Conservation (phyloP, 1,140 invertebrate species). For the Pogonomyrmex barbatus region DNA sequence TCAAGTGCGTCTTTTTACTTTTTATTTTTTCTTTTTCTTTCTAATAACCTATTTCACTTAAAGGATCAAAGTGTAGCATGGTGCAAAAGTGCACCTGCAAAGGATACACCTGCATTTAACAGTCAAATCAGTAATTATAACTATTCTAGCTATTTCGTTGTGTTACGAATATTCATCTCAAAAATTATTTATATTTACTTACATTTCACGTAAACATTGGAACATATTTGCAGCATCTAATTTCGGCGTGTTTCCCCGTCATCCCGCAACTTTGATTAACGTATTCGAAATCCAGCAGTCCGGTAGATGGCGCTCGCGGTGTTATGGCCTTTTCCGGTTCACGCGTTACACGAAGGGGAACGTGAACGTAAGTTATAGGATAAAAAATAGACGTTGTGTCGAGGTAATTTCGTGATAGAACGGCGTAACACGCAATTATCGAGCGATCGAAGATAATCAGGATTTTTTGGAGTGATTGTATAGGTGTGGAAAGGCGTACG, state of each 20-base stretch:
- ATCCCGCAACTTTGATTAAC: slow-evolving; percentile 64
- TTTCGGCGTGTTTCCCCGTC: not conserved
- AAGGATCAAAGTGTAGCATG: not conserved
- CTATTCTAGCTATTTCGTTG: not conserved
- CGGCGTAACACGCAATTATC: slow-evolving; percentile 24
- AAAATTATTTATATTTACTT: slow-evolving; percentile 31
- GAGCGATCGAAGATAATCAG: not conserved
- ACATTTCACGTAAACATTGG: not conserved
- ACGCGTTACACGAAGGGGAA: slow-evolving; percentile 75
- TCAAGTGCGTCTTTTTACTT: not conserved
- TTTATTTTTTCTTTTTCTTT: not conserved
- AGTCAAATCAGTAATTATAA: slow-evolving; percentile 32
- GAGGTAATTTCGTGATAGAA: slow-evolving; percentile 27
- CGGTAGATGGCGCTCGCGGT: slow-evolving; percentile 56
- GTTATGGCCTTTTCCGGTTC: slow-evolving; percentile 83
- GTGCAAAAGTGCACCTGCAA: not conserved
- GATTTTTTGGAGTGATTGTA: slow-evolving; percentile 12
- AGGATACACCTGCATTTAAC: not conserved
- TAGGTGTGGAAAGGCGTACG: slow-evolving; percentile 9
- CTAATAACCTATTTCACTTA: not conserved
- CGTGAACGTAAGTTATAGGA: slow-evolving; percentile 78
- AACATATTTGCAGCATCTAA: not conserved
- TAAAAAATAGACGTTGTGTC: slow-evolving; percentile 63
- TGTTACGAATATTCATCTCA: not conserved
- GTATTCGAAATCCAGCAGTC: slow-evolving; percentile 66